Evolutionary conservation across 2,888 invertebrate genomes (phyloP), one percentile per base, ranked within the genome.

Genomic region (Heteromyza rotundicornis): DNA sequence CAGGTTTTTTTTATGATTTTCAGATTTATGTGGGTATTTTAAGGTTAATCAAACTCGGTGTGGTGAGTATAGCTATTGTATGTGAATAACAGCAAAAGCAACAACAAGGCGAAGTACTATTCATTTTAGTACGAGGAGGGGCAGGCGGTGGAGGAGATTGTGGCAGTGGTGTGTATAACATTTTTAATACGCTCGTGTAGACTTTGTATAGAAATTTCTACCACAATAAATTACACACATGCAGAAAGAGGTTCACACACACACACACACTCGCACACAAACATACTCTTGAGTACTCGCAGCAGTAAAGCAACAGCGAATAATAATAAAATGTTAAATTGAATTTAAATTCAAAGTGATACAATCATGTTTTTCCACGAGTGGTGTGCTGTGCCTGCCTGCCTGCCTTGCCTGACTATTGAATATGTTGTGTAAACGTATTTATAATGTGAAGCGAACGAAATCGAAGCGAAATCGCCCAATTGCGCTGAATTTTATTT

Each of bases 351-450:
- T 47, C 47, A 47, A 19, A 47, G 20, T 20, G 47, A 20, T 47
- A 47, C 47, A 47, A 47, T 47, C 47, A 20, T 20, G 20, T 47
- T 47, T 47, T 47, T 47, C 40, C 14, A 40, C 40, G 40, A 40
- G 14, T 40, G 27, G 32, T 5, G 32, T 5, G 32, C 32, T 5
- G 32, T 12, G 12, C 32, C 7, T 5, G 32, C 7, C 32, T 8
- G 32, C 32, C 32, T 8, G 32, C 32, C n/a, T n/a, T n/a, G n/a
- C n/a, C n/a, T n/a, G n/a, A 10, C 27, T 27, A 10, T 40, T 40
- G 14, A 19, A n/a, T n/a, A 40, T 47, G 47, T 47, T 47, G 47
- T 47, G 47, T 47, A 47, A 47, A 47, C 47, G 47, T 47, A 19
- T 40, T 3, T 19, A 19, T 19, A 20, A 47, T 3, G 19, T 19